Conservation (phyloP, 2,888 invertebrate species). For the Pristionchus entomophagus region DNA sequence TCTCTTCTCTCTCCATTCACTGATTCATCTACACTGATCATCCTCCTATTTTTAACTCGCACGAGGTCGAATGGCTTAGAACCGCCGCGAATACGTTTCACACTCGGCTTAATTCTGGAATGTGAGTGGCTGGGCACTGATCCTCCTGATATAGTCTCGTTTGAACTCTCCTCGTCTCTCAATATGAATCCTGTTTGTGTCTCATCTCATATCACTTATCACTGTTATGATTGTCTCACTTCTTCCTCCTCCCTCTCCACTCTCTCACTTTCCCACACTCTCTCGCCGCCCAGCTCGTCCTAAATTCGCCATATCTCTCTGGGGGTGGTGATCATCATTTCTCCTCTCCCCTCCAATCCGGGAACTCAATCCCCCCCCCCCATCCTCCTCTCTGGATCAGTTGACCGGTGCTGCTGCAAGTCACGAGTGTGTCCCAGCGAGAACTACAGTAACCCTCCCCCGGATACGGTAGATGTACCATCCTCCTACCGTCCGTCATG, state of each 20-base stretch:
- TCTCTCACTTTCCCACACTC: background rate
- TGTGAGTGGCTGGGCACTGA: no score
- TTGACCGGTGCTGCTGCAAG: slow-evolving; percentile 1
- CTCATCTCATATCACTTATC: background rate
- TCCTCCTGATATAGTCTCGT: background rate
- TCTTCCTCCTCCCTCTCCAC: background rate
- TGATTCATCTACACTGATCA: slow-evolving; percentile 14
- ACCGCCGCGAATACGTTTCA: background rate
- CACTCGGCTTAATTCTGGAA: background rate
- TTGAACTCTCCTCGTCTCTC: slow-evolving; percentile 5
- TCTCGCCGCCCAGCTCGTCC: slow-evolving; percentile 6
- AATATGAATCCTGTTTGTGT: slow-evolving; percentile 12
- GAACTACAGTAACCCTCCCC: background rate
- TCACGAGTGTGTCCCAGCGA: background rate
- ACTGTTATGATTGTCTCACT: slow-evolving; percentile 10
- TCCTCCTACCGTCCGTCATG: background rate
- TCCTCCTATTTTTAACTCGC: background rate
- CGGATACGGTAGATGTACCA: slow-evolving; percentile 35
- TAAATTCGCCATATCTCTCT: background rate
- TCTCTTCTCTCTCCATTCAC: background rate
- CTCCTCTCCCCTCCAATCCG: background rate
- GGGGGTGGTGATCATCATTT: slow-evolving; percentile 4
- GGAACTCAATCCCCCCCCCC: background rate
- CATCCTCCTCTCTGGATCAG: background rate
- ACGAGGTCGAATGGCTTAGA: slow-evolving; percentile 36